A percentile compares a stretch with the other conserved stretches of the same genome.
Conservation (phyloP, 2,113 vertebrate species). For the Ovis aries region ARS-UI_Ramb_v3.0 NC_056065.1:28918501-28919000, state of each 20-base stretch:
- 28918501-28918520: too few relatives aligned
- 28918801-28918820: background rate
- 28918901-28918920: background rate
- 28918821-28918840: background rate
- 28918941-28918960: background rate
- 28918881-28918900: background rate
- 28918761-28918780: background rate
- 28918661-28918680: background rate
- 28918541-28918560: rapidly evolving
- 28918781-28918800: background rate
- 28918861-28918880: background rate
- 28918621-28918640: too few relatives aligned
- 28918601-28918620: background rate
- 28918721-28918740: background rate
- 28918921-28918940: rapidly evolving
- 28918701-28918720: background rate
- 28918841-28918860: background rate
- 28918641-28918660: background rate
- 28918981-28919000: background rate
- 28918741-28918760: background rate
- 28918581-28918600: background rate
- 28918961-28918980: background rate
- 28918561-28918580: rapidly evolving
- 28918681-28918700: background rate
- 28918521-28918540: rapidly evolving